A percentile compares a stretch with the other conserved stretches of the same genome.
Evolutionary conservation across 2,888 invertebrate species (phyloP).

Genomic region (Abscondita cerata): DNA sequence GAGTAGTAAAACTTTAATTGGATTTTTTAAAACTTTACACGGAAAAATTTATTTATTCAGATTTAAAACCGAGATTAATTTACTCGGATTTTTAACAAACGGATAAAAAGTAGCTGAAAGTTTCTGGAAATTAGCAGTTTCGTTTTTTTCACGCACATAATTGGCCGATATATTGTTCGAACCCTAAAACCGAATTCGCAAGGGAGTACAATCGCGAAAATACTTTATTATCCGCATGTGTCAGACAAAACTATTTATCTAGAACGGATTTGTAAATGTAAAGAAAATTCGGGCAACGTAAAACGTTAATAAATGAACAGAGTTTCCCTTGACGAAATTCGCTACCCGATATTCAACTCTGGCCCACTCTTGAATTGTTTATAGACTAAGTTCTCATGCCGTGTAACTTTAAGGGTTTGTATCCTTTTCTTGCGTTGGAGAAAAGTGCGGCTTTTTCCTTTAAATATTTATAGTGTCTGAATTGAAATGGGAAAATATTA

Average conservation of each 20-base stretch:
- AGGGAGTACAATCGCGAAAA: too few species aligned
- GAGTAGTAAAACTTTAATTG: too few species aligned
- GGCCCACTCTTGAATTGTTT: slow-evolving; percentile 37
- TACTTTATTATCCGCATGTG: slow-evolving; percentile 6
- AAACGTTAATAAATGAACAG: slow-evolving; percentile 41
- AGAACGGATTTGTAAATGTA: slow-evolving; percentile 27
- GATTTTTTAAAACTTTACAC: too few species aligned
- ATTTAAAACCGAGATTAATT: too few species aligned
- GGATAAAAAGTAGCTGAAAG: too few species aligned
- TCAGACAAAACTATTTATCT: slow-evolving; percentile 21
- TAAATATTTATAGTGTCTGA: slow-evolving; percentile 35
- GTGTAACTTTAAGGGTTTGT: slow-evolving; percentile 31
- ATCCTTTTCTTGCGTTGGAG: slow-evolving; percentile 26
- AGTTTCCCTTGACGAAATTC: slow-evolving; percentile 33
- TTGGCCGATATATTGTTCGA: too few species aligned
- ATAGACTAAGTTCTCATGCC: slow-evolving; percentile 36
- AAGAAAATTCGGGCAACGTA: slow-evolving; percentile 37
- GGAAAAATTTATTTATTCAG: too few species aligned
- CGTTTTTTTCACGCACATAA: too few species aligned
- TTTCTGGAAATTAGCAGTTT: too few species aligned
- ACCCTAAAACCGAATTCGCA: too few species aligned
- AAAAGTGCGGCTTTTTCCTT: slow-evolving; percentile 30
- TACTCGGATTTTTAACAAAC: too few species aligned
- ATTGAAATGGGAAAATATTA: slow-evolving; percentile 32
- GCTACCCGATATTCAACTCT: slow-evolving; percentile 35